Evolutionary conservation across 2,888 invertebrate species (phyloP), one percentile per base, ranked within the genome.

Genomic region (Mythimna lalbum): DNA sequence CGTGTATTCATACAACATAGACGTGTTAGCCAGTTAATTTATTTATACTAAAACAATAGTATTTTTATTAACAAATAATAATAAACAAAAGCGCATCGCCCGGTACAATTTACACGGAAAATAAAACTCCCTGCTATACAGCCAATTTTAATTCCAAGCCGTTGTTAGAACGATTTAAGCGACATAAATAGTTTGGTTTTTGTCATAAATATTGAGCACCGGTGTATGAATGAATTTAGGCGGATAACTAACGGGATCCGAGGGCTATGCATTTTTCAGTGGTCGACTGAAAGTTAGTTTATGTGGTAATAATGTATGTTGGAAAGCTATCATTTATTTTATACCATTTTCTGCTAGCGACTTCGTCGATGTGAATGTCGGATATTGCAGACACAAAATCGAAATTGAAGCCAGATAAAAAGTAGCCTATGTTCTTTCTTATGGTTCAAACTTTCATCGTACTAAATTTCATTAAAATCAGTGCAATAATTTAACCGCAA

Each of bases 131-230:
- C 27, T 27, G 27, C 27, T 50, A 76, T 23, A 43, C 33, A 14
- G 49, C 4, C 21, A 47, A 68, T 64, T 77, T 63, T 52, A 47
- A 61, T 60, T 52, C 60, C 49, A 33, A 19, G 33, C 57, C 63
- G 31, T 21, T 4, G 27, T 36, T 50, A 21, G 14, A 49, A 56
- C 49, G 33, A 50, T 69, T 43, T 27, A 55, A 76, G 43, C 21
- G 9, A 33, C 49, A 50, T 27, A 49, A 64, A 50, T 63, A 49
- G n/a, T 53, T 61, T 39, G 6, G 4, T 63, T 65, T 71, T 62
- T 53, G 43, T 23, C 10, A 31, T 69, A 50, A 63, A 75, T 76
- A 50, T 57, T 21, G 47, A 64, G 23, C 43, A 21, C 27, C 9
- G 21, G n/a, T 21, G n/a, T 27, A 53, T 62, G 39, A 33, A 71